Evolutionary conservation across 2,113 vertebrate species (phyloP), one percentile per base, ranked within the genome.

Genomic region (Chascanopsetta lugubris): DNA sequence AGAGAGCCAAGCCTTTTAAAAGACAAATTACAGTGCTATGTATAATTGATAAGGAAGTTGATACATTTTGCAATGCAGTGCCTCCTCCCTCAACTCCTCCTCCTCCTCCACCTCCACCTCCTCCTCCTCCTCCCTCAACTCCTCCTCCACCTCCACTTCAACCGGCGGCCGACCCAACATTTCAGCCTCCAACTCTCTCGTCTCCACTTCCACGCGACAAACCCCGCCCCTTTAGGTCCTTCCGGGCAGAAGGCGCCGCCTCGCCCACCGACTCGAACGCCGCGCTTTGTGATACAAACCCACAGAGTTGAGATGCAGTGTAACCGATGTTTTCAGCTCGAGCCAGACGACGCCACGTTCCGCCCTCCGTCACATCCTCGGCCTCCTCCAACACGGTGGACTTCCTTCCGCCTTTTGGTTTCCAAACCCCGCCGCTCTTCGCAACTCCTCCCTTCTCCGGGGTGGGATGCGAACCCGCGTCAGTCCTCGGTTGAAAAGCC

Each of bases 1-100:
- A 90, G 79, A 86, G 62, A 90, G 91, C 87, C 88, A 91, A 91
- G 88, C 89, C 82, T 88, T 86, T 87, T 81, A 88, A 84, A 84
- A 83, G 92, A 88, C 87, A 88, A 89, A 89, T 88, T 90, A 92
- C 91, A 92, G 88, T 86, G 91, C 84, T 90, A 84, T 88, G 89
- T 87, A 90, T 90, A 89, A 88, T 83, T 90, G 70, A 87, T 89
- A 91, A 89, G 90, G 84, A 90, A 88, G 84, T 83, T 60, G 86
- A 88, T 91, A 87, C 87, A 88, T 90, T 86, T 85, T 80, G 81
- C 85, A 85, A 90, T 87, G 86, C 83, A 84, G 80, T 82, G 87
- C 77, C 89, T 88, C 82, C 81, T 85, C 74, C 72, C 77, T 30
- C 65, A 50, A 76, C 69, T 66, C 66, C 67, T 77, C 59, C 69